phyloP scores from a whole-genome alignment of 1,140 invertebrate species.

The Mycetomoellerius zeteki region DNA sequence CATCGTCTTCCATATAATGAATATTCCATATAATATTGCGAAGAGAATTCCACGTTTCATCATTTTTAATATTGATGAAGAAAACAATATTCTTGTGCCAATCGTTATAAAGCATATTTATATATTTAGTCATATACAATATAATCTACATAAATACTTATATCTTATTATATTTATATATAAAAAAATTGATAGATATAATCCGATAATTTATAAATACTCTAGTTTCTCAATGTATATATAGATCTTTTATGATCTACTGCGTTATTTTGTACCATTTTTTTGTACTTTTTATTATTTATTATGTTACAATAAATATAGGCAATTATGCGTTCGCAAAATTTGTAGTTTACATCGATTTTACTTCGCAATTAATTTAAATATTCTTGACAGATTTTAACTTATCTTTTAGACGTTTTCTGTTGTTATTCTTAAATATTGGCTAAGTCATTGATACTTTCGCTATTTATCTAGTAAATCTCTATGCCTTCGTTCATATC shows the following conservation, averaged over 20 bases:
- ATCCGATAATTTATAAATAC: neutral
- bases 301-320: conserved; percentile 4
- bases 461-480: neutral
- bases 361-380: neutral
- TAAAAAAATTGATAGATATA: conserved; percentile 5
- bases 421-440: neutral
- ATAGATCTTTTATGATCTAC: neutral
- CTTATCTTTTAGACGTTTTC: neutral
- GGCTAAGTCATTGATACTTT: neutral
- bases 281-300: conserved; percentile 30
- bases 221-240: neutral
- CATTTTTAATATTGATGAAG: neutral
- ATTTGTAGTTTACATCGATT: neutral
- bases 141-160: neutral
- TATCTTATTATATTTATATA: conserved; percentile 21
- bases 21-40: neutral
- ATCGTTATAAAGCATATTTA: neutral
- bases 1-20: conserved; percentile 5
- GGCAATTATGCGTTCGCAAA: neutral
- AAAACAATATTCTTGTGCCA: conserved; percentile 15
- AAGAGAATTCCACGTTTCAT: neutral
- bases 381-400: neutral
- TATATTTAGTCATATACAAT: conserved; percentile 11
- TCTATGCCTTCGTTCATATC: neutral
- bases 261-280: neutral